Evolutionary conservation across 2,888 invertebrate genomes (phyloP), one percentile per base, ranked within the genome.

Genomic region (Cephus pulcher): DNA sequence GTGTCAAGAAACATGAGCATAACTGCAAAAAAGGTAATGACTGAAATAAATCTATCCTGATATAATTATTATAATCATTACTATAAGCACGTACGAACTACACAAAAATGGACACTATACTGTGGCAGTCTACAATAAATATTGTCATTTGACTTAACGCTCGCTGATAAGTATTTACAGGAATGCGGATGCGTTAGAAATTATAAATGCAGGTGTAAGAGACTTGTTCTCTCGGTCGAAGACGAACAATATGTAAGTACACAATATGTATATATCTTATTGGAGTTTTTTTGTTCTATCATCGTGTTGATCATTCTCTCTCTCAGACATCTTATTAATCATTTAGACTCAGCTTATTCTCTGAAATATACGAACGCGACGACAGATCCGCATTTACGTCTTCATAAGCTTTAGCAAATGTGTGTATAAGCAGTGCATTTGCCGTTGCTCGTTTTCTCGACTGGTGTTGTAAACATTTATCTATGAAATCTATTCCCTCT

Each of bases 401-500:
- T 74, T 90, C 90, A 76, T 88, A 89, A 12, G 85, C 84, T 69
- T 86, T 86, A 9, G 96, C 95, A 90, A 98, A 98, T 82, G 95
- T 94, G 88, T 97, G 96, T 83, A 95, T 93, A 23, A 95, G 92
- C 56, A 98, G 94, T 82, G 94, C 93, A 69, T 93, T 92, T 0
- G 97, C 97, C 0, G 95, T 93, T 68, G 95, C 95, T 71, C 98
- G 92, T 81, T 93, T 91, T 82, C 94, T 95, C 0, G 97, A 95
- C 92, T 98, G 96, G 90, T 97, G 96, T 86, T 96, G 95, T 87
- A 98, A 94, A 89, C 98, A 98, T 79, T 93, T 92, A 15, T 93
- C 92, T 76, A 98, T 93, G 92, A 98, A 97, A 86, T 96, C 95
- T 78, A 94, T 94, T 0, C 98, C 98, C 92, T 98, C 98, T 78